Percentiles rank a stretch among this genome's conserved stretches.
phyloP scores from a whole-genome alignment of 2,113 vertebrate species.

The Oplegnathus fasciatus region DNA sequence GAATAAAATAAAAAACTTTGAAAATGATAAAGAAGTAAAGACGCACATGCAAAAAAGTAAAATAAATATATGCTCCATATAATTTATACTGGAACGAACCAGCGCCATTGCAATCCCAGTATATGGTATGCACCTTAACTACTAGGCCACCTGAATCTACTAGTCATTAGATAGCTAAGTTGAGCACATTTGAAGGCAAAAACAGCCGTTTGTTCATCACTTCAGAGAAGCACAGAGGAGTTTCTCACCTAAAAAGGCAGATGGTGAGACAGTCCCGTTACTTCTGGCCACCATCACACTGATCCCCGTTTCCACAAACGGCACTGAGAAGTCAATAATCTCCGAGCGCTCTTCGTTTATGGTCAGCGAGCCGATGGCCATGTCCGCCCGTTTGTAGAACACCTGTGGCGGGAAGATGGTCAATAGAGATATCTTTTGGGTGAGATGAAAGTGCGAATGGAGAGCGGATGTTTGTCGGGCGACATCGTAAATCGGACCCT shows the following conservation, averaged over 20 bases:
- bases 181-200: neutral
- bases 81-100: neutral
- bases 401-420: conserved; percentile 83
- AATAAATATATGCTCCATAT: too few relatives aligned
- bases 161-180: neutral
- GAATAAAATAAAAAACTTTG: too few relatives aligned
- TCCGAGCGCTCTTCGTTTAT: conserved; percentile 98
- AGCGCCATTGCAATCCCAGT: neutral
- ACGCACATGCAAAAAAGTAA: neutral
- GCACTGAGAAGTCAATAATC: conserved; percentile 97
- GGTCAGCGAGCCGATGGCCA: conserved; percentile 98
- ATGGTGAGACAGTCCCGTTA: conserved; percentile 97
- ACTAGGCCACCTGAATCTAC: neutral
- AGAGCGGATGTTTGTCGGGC: neutral
- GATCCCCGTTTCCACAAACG: conserved; percentile 98
- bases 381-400: conserved; percentile 96
- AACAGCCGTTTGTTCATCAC: neutral
- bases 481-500: neutral
- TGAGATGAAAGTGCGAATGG: neutral
- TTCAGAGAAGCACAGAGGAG: neutral
- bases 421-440: neutral
- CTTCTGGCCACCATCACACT: conserved; percentile 98
- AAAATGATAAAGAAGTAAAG: too few relatives aligned
- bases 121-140: neutral
- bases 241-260: conserved; percentile 93